These are phyloP conservation scores for Apodemia hepburni DNA, from an alignment of 2,888 invertebrate genomes.

Conservation along the genomic window DNA sequence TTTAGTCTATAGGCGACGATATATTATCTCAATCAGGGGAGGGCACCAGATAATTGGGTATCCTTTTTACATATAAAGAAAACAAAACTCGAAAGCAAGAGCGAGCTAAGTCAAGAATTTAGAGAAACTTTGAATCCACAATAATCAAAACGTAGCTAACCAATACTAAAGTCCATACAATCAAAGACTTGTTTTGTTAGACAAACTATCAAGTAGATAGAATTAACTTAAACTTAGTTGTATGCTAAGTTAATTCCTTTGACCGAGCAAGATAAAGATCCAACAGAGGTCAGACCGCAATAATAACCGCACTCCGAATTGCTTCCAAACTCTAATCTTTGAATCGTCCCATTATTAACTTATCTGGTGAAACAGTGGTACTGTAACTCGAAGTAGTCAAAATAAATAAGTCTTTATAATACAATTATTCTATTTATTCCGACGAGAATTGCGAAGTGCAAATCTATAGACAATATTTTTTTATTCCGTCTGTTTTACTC, in stretches of 20 bases:
- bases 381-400: not conserved
- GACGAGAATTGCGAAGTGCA: not conserved
- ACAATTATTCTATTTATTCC: not conserved
- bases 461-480: too few relatives aligned
- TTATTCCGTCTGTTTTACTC: too few relatives aligned
- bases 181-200: slow-evolving; percentile 9
- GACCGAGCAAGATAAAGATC: slow-evolving; percentile 11
- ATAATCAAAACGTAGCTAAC: not conserved
- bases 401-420: not conserved
- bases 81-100: too few relatives aligned
- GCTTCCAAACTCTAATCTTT: slow-evolving; percentile 10
- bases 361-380: not conserved
- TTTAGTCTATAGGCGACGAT: too few relatives aligned
- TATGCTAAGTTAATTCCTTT: slow-evolving; percentile 11
- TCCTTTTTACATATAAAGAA: too few relatives aligned
- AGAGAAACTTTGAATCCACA: not conserved
- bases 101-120: too few relatives aligned
- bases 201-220: slow-evolving; percentile 11
- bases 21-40: too few relatives aligned
- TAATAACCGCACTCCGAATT: slow-evolving; percentile 10
- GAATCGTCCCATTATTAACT: slow-evolving; percentile 1
- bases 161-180: not conserved
- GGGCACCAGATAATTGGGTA: too few relatives aligned
- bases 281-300: slow-evolving; percentile 7
- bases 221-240: slow-evolving; percentile 4